Conservation (phyloP, 2,113 vertebrate species). For the Fregata magnificens region DNA sequence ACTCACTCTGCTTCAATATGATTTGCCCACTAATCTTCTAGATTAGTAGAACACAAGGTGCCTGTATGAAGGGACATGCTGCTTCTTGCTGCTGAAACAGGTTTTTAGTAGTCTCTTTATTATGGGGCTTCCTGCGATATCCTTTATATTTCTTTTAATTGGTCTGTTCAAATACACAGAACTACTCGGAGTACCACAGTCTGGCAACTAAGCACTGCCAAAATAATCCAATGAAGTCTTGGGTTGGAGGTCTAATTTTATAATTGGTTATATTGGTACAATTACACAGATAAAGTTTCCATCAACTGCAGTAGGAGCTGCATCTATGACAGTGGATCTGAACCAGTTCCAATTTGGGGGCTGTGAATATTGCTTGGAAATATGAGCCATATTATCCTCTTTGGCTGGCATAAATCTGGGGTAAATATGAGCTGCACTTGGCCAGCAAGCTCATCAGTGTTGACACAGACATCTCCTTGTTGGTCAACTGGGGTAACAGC, state of each 20-base stretch:
- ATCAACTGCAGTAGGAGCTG: background rate
- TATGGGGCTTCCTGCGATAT: background rate
- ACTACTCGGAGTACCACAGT: background rate
- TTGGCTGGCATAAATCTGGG: background rate
- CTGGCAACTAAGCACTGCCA: background rate
- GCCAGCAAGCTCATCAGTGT: background rate
- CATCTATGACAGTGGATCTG: background rate
- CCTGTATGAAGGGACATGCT: background rate
- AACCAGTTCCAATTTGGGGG: background rate
- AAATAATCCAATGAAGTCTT: background rate
- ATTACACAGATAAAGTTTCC: background rate
- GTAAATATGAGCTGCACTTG: background rate
- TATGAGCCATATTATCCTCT: background rate
- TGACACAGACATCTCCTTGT: background rate
- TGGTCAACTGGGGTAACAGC: background rate
- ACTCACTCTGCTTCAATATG: background rate
- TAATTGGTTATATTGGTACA: background rate
- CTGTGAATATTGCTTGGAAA: background rate
- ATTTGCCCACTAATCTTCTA: background rate
- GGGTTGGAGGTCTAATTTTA: background rate
- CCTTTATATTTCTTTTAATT: background rate
- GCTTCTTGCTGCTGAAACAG: background rate
- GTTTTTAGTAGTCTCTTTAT: background rate
- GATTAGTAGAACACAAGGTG: background rate
- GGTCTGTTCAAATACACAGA: background rate